Base-by-base conservation (phyloP, 1,140 invertebrate genomes). In the Drosophila nasuta region DNA sequence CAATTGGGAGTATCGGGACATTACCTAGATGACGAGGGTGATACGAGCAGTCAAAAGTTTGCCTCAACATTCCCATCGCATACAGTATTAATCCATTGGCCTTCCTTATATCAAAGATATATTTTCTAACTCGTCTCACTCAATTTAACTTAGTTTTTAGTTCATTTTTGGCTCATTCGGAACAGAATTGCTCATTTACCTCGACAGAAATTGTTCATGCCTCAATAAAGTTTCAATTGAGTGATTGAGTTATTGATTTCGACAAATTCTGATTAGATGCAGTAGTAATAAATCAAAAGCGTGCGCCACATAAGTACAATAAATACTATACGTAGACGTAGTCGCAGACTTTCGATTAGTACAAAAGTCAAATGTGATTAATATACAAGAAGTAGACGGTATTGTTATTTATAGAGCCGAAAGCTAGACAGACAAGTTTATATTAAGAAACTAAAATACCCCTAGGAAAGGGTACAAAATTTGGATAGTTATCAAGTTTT, bases 71-170 rank as follows among this genome's bases (percentile, higher is more conserved):
- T 70, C 10, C 73, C 66, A 0, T 10, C 1, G 2, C 46, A 74
- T 49, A 13, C 49, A 10, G 41, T 20, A 1, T 7, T 62, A n/a
- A 11, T 56, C 13, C 49, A 62, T 0, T 74, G 71, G 71, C 71
- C 71, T n/a, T 60, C 71, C 3, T 15, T 17, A 15, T 74, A 74
- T 49, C 41, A 68, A 49, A 28, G 71, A 74, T 74, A 62, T 69
- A 69, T 74, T 17, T 74, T 69, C 38, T 74, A 74, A 57, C 5
- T 5, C 20, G 17, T 8, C 8, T 41, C 38, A 41, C 3, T 41
- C 3, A 41, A 41, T n/a, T 43, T 0, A 13, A 1, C 5, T 13
- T 43, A 43, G 1, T 4, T 13, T 5, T 4, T 43, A 13, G 0
- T 13, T 43, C 41, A 43, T 43, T 13, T 43, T 4, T 3, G 3